Evolutionary conservation across 2,888 invertebrate genomes (phyloP), one percentile per base, ranked within the genome.

Genomic region (Drosophila mettleri): DNA sequence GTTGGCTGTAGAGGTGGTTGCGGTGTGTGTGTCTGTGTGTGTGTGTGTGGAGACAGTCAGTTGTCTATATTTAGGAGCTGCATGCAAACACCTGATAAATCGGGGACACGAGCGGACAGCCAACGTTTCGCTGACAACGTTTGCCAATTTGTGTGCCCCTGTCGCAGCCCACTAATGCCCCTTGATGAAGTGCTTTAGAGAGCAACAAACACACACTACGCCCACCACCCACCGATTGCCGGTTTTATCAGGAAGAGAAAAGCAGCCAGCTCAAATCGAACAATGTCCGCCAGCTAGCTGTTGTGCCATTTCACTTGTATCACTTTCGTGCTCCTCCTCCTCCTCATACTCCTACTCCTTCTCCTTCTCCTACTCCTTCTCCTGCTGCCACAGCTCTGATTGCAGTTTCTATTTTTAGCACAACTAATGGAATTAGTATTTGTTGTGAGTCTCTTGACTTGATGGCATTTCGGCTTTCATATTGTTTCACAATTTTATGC

Each of bases 71-170:
- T 81, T 88, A 89, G 79, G 75, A 74, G 87, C 87, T 79, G 65
- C 74, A 88, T 80, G 82, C 89, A 89, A 89, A 89, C 89, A 89
- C 89, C 89, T 89, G 89, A 90, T 88, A 85, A 89, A 89, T 81
- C 88, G 89, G 81, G 89, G 88, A 89, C 89, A 87, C 88, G 29
- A 57, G 20, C 57, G 31, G 38, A 36, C 58, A 65, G 33, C 49
- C 49, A 68, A 74, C 49, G 43, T 38, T 43, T 75, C 39, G 27
- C 33, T 49, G 49, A 49, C 52, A 73, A 74, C 48, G 54, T 31
- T 53, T 48, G 48, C 48, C 48, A 48, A 48, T 48, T 48, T 18
- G 16, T 22, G 9, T 3, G 4, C 14, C 29, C 1, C 1, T 1
- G 12, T 0, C 38, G 6, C 7, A 6, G 6, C 38, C 8, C 55